A percentile compares a stretch with the other conserved stretches of the same genome.
These are phyloP conservation scores for Caretta caretta DNA, from an alignment of 2,113 vertebrate species.

Conservation along the genomic window DNA sequence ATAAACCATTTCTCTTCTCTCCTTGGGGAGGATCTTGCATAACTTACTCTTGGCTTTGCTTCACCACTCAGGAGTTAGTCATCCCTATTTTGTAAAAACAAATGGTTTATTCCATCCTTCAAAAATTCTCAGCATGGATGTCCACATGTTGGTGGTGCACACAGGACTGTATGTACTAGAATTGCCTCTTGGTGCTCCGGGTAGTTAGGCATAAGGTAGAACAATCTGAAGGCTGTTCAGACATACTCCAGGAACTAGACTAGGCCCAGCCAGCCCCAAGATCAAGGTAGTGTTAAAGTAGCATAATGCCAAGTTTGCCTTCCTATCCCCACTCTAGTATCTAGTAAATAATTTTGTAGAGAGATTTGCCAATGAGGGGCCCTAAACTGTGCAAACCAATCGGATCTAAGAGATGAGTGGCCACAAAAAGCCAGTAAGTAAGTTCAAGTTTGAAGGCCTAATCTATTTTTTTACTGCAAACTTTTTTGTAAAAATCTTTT, in stretches of 20 bases:
- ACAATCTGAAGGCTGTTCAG: neutral
- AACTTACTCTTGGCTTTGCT: constrained; percentile 73
- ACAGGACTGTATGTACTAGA: constrained; percentile 61
- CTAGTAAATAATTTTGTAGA: neutral
- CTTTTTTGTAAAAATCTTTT: neutral
- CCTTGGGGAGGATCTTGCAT: constrained; percentile 68
- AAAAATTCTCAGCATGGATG: neutral
- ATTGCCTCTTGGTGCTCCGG: constrained; percentile 44
- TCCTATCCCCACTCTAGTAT: neutral
- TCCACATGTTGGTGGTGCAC: constrained; percentile 49
- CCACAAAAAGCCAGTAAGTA: neutral
- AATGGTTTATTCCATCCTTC: constrained; percentile 70
- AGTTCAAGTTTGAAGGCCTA: neutral
- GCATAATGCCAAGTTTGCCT: neutral
- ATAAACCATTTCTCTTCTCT: constrained; percentile 75
- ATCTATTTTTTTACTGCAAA: neutral
- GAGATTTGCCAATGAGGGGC: neutral
- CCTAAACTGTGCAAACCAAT: neutral
- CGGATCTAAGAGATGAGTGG: accelerated
- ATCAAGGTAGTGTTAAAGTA: neutral
- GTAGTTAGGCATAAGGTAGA: constrained; percentile 29
- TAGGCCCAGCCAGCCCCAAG: neutral
- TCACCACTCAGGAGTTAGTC: constrained; percentile 71
- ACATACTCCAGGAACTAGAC: neutral
- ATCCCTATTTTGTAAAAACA: constrained; percentile 74